These are phyloP conservation scores for Druon quercuslanigerum DNA, from an alignment of 1,140 invertebrate species.

Conservation along the genomic window DNA sequence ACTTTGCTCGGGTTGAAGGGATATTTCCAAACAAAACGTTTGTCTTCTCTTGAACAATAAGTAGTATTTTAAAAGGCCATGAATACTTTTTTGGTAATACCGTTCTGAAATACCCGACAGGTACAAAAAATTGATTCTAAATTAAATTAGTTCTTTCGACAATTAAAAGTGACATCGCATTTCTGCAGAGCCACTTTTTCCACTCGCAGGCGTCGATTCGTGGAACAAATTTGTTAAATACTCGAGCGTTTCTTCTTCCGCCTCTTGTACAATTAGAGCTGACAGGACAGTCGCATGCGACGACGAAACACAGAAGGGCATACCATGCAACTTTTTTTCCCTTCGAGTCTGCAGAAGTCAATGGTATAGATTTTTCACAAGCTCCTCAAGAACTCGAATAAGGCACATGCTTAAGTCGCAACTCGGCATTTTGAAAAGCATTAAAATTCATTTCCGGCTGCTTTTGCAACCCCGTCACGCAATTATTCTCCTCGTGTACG, in stretches of 20 bases:
- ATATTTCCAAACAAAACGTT: too few relatives aligned
- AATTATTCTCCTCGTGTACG: constrained; percentile 28
- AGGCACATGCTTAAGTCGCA: constrained; percentile 11
- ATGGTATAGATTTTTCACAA: constrained; percentile 18
- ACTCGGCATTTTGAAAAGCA: constrained; percentile 29
- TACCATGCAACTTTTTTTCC: not conserved
- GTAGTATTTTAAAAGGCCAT: too few relatives aligned
- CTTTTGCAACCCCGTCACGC: constrained; percentile 28
- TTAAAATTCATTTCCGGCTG: constrained; percentile 30
- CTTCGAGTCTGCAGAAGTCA: not conserved
- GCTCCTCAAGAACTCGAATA: constrained; percentile 19
- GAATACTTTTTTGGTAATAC: too few relatives aligned
- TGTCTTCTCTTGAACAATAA: too few relatives aligned
- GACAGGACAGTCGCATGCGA: not conserved
- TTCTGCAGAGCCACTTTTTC: not conserved
- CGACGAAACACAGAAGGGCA: not conserved
- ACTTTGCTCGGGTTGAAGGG: too few relatives aligned
- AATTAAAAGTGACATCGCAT: constrained; percentile 19
- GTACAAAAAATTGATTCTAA: not conserved
- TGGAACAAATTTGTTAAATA: constrained; percentile 20
- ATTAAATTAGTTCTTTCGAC: constrained; percentile 15
- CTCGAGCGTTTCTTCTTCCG: not conserved
- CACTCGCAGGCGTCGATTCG: not conserved
- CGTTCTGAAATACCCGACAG: not conserved
- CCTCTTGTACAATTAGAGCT: constrained; percentile 1